Conservation (phyloP, 2,113 vertebrate genomes). For the Peromyscus leucopus region DNA sequence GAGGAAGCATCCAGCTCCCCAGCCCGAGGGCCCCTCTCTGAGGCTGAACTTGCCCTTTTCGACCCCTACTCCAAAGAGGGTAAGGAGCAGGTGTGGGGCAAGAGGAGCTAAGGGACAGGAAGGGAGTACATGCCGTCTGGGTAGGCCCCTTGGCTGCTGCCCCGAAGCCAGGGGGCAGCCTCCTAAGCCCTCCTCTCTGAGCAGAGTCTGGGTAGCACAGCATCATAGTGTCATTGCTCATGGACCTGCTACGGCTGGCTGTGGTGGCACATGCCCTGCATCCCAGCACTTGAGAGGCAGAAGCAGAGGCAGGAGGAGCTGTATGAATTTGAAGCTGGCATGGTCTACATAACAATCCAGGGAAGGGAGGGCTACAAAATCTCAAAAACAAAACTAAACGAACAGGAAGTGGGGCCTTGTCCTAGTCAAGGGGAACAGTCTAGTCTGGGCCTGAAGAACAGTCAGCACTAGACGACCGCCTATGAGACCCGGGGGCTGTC, state of each 20-base stretch:
- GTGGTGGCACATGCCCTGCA: background rate
- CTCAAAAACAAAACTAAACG: background rate
- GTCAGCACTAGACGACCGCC: background rate
- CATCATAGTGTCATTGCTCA: background rate
- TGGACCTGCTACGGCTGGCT: background rate
- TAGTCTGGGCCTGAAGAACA: background rate
- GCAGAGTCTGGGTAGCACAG: background rate
- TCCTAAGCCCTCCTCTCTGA: background rate
- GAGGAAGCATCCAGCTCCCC: slow-evolving; percentile 84
- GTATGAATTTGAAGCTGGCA: background rate
- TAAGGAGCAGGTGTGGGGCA: slow-evolving; percentile 67
- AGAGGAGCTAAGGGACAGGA: too few species aligned
- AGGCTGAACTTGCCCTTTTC: slow-evolving; percentile 92
- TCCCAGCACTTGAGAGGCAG: background rate
- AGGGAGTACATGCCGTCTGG: background rate
- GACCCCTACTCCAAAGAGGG: slow-evolving; percentile 94
- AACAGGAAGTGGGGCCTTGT: background rate
- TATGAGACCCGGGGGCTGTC: background rate
- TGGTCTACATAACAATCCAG: background rate
- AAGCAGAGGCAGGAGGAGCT: background rate
- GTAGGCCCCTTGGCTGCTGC: background rate
- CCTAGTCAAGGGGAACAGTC: background rate
- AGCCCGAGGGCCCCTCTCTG: slow-evolving; percentile 84
- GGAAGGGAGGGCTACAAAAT: background rate
- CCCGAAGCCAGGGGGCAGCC: background rate